Conservation (phyloP, 2,797 vertebrate genomes). For the Nyctibius grandis region DNA sequence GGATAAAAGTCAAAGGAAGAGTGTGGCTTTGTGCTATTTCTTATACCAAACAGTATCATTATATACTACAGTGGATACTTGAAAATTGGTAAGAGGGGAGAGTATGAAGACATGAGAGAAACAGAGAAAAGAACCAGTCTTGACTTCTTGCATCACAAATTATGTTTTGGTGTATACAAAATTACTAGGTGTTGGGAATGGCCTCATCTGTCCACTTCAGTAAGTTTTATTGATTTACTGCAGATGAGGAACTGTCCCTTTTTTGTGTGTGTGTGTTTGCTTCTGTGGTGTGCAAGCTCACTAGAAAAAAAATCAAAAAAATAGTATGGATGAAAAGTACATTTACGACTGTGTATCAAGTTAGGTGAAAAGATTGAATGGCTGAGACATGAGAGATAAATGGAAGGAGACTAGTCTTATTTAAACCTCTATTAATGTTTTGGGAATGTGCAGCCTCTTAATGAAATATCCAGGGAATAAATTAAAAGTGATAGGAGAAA, state of each 20-base stretch:
- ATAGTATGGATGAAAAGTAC: background rate
- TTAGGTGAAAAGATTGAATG: background rate
- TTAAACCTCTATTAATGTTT: slow-evolving; percentile 15
- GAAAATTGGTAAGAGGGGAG: background rate
- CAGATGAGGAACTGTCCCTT: background rate
- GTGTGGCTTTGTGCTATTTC: background rate
- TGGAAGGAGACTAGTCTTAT: background rate
- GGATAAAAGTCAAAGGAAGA: background rate
- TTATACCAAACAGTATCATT: background rate
- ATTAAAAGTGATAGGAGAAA: slow-evolving; percentile 21
- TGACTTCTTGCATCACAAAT: background rate
- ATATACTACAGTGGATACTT: background rate
- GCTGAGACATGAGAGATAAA: background rate
- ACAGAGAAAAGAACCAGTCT: background rate
- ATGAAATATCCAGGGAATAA: slow-evolving; percentile 41
- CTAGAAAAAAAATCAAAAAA: background rate
- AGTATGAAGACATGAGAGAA: background rate
- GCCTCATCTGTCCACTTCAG: background rate
- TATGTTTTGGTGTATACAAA: background rate
- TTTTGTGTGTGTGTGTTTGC: background rate
- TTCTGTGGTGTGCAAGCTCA: background rate
- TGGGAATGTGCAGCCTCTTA: background rate
- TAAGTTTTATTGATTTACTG: background rate
- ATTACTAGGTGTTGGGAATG: background rate
- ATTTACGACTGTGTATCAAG: background rate